Base-by-base conservation (phyloP, 2,888 invertebrate species). In the Calameuta filiformis region DNA sequence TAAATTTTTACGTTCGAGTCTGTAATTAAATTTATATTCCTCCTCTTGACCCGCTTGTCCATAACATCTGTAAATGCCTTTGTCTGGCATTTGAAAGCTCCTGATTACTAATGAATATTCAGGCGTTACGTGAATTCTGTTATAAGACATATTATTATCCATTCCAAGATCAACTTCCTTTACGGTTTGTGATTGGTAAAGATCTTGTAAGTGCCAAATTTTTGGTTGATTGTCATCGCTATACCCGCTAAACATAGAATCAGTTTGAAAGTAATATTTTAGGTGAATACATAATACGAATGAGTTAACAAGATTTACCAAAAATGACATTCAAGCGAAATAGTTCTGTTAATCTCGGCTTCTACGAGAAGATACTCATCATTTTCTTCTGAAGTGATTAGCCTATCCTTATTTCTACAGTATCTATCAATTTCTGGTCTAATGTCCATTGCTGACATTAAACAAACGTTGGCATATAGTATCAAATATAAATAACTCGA, bases 51-150 rank as follows among this genome's bases (percentile, higher is more conserved):
- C 89, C 3, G 92, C 90, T n/a, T 88, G 83, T 30, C 92, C 92
- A 80, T 92, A 90, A 80, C 94, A 94, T 77, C 91, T 92, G 87
- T 94, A 94, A 82, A 93, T 88, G 1, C 93, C 93, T 4, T 89
- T 86, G 83, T 94, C 94, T 9, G 87, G 80, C 0, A 75, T 40
- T 1, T 88, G 85, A 31, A 93, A 87, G 81, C 92, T 89, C 79
- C 88, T 89, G 73, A 94, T 91, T 4, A 92, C 90, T 73, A 94
- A 88, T 37, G 92, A 91, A 81, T 93, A 92, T 15, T 93, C 92
- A 1, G 89, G 83, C 73, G 89, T 92, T 33, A 93, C 89, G 68
- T 90, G 88, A 33, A 94, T 85, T 84, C 92, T 88, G 81, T 93
- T 93, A 3, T 88, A 82, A 0, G 90, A 88, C 68, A 86, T 81